phyloP scores from a whole-genome alignment of 2,113 vertebrate genomes.

The Apodemus sylvaticus region DNA sequence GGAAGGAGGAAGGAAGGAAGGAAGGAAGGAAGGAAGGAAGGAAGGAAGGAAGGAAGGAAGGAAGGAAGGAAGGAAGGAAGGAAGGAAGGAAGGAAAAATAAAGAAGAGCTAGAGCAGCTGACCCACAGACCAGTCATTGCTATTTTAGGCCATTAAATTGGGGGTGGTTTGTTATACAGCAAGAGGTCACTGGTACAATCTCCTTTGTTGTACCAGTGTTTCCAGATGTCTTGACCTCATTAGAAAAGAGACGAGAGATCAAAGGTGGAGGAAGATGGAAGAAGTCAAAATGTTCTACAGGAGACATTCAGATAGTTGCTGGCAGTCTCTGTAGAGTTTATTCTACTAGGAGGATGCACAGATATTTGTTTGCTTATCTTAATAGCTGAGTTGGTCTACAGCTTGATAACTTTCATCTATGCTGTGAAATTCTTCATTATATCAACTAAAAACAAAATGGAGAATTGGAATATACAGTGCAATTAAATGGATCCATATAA shows the following conservation, averaged over 20 bases:
- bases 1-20: too few relatives aligned
- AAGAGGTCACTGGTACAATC: background rate
- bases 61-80: too few relatives aligned
- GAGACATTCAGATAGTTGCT: background rate
- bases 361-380: constrained; percentile 10
- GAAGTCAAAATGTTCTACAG: background rate
- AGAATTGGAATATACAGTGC: background rate
- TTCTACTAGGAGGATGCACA: background rate
- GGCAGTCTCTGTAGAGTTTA: background rate
- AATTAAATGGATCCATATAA: background rate
- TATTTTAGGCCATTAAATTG: background rate
- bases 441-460: constrained; percentile 31
- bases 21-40: too few relatives aligned
- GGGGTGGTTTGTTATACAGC: background rate
- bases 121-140: background rate
- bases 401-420: constrained; percentile 3
- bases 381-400: background rate
- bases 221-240: background rate
- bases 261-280: background rate
- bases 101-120: background rate
- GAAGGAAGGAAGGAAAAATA: too few relatives aligned
- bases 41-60: too few relatives aligned
- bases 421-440: constrained; percentile 20
- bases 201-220: background rate
- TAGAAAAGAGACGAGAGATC: background rate